Percentiles rank a stretch among this genome's conserved stretches.
These are phyloP conservation scores for Tetragonula clypearis DNA, from an alignment of 1,140 invertebrate genomes.

Conservation along the genomic window DNA sequence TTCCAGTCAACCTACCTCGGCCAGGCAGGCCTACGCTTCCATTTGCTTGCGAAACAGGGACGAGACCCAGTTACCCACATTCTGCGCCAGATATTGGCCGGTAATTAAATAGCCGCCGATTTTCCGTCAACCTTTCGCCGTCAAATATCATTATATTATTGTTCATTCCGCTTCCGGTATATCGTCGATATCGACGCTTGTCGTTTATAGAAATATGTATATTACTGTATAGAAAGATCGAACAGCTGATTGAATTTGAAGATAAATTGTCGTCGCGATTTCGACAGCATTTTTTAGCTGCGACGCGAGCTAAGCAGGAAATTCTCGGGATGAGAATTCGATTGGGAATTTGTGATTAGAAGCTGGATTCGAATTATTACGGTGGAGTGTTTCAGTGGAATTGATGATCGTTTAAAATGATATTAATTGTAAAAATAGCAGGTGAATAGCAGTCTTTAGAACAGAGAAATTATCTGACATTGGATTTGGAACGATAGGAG, in stretches of 20 bases:
- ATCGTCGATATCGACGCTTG: not conserved
- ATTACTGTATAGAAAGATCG: not conserved
- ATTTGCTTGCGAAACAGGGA: constrained; percentile 67
- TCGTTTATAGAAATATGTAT: not conserved
- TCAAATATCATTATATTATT: constrained; percentile 44
- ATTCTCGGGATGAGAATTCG: too few species aligned
- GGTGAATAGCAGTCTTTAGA: too few species aligned
- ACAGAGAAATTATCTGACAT: too few species aligned
- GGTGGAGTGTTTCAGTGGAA: too few species aligned
- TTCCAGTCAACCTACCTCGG: constrained; percentile 64
- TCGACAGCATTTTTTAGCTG: not conserved
- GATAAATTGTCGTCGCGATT: not conserved
- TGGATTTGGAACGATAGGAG: too few species aligned
- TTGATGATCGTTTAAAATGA: too few species aligned
- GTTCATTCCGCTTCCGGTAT: not conserved
- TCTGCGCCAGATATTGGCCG: constrained; percentile 56
- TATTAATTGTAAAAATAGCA: too few species aligned
- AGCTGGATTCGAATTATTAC: too few species aligned
- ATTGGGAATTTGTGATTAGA: too few species aligned
- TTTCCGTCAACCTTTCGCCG: constrained; percentile 45
- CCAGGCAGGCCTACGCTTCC: constrained; percentile 58
- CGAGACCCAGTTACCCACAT: constrained; percentile 74
- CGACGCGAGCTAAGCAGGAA: not conserved
- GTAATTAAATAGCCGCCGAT: constrained; percentile 64
- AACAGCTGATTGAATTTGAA: too few species aligned